A percentile compares a stretch with the other conserved stretches of the same genome.
Evolutionary conservation across 2,888 invertebrate genomes (phyloP).

Genomic region (Macaria liturata): DNA sequence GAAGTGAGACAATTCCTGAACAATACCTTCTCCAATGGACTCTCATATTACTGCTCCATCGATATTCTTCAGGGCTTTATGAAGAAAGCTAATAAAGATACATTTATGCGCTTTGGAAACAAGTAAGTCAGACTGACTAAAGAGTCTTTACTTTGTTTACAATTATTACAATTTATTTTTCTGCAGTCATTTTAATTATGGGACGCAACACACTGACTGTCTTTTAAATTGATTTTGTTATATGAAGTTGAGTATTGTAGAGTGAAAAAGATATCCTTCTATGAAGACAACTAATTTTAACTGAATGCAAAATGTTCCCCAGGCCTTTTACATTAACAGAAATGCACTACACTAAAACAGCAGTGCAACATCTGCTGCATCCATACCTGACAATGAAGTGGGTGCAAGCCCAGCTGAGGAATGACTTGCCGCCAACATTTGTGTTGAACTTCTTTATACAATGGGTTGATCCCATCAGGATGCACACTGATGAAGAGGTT

Average conservation of each 20-base stretch:
- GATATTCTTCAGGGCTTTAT: constrained; percentile 54
- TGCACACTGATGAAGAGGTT: constrained; percentile 51
- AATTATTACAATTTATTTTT: no score
- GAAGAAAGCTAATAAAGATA: constrained; percentile 35
- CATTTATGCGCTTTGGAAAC: constrained; percentile 21
- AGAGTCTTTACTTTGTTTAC: no score
- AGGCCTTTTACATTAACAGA: constrained; percentile 62
- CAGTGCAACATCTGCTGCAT: constrained; percentile 55
- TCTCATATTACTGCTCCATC: constrained; percentile 55
- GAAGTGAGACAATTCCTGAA: constrained; percentile 49
- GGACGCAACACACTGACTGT: no score
- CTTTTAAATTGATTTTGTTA: no score
- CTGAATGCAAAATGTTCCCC: constrained; percentile 27
- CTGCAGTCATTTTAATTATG: no score
- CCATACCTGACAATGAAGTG: constrained; percentile 56
- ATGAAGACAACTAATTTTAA: no score
- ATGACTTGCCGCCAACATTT: constrained; percentile 48
- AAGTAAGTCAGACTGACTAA: constrained; percentile 14
- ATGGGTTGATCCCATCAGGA: constrained; percentile 57
- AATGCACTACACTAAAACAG: constrained; percentile 57
- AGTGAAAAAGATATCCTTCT: no score
- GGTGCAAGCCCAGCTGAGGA: constrained; percentile 42
- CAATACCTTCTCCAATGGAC: constrained; percentile 44
- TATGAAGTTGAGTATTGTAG: no score
- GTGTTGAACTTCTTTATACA: constrained; percentile 63